Percentiles rank a stretch among this genome's conserved stretches.
Evolutionary conservation across 2,888 invertebrate genomes (phyloP).

Genomic region (Diloba caeruleocephala): DNA sequence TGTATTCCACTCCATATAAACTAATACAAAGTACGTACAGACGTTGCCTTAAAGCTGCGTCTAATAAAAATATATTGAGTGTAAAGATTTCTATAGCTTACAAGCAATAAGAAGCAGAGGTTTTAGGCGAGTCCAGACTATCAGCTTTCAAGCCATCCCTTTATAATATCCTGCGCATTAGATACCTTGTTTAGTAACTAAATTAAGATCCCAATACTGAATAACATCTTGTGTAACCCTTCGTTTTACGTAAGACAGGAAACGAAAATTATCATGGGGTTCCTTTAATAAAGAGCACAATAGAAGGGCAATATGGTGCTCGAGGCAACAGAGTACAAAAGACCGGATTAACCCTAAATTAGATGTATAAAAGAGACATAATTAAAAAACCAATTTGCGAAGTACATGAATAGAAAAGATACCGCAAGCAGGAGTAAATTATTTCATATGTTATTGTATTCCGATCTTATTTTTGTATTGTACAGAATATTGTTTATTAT

Average conservation of each 20-base stretch:
- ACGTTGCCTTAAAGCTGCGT: constrained; percentile 12
- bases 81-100: constrained; percentile 41
- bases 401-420: constrained; percentile 52
- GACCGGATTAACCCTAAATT: constrained; percentile 70
- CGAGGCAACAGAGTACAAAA: constrained; percentile 60
- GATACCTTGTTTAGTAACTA: constrained; percentile 54
- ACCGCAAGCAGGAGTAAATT: constrained; percentile 51
- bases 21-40: constrained; percentile 4
- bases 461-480: constrained; percentile 25
- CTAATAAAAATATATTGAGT: constrained; percentile 41
- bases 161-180: constrained; percentile 41
- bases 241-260: constrained; percentile 55
- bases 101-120: constrained; percentile 30
- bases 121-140: no score
- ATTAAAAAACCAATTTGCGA: constrained; percentile 80
- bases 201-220: constrained; percentile 51
- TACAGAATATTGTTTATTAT: constrained; percentile 27
- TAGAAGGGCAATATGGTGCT: constrained; percentile 65
- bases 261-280: constrained; percentile 63
- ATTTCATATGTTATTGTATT: constrained; percentile 28
- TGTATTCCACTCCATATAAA: constrained; percentile 15
- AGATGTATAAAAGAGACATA: constrained; percentile 73
- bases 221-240: constrained; percentile 58
- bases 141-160: constrained; percentile 26
- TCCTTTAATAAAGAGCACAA: constrained; percentile 66